A percentile compares a stretch with the other conserved stretches of the same genome.
Conservation (phyloP, 2,113 vertebrate species). For the Alligator mississippiensis region DNA sequence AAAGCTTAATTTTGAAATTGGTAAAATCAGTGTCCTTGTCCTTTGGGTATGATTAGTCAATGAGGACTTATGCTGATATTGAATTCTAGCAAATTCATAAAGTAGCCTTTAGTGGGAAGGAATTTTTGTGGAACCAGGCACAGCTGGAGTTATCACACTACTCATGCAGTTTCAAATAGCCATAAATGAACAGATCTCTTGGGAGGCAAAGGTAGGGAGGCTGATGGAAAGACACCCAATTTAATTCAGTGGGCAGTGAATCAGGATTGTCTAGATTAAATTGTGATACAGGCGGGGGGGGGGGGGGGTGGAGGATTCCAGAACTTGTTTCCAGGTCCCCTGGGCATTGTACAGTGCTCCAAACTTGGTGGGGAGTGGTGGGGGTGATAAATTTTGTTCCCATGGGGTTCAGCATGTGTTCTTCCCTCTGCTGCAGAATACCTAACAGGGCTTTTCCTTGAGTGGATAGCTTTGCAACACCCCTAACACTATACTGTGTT, state of each 20-base stretch:
- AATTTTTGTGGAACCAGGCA: neutral
- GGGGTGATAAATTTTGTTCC: neutral
- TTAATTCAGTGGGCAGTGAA: neutral
- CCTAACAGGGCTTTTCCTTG: neutral
- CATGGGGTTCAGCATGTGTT: neutral
- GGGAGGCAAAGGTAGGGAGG: neutral
- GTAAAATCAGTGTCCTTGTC: slow-evolving; percentile 14
- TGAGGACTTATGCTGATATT: neutral
- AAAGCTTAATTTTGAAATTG: slow-evolving; percentile 63
- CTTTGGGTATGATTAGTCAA: slow-evolving; percentile 30
- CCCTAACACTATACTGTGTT: neutral
- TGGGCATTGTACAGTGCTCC: neutral
- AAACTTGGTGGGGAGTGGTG: neutral
- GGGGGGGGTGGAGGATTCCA: neutral
- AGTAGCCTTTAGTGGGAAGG: neutral
- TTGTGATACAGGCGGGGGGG: neutral
- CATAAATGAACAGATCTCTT: neutral
- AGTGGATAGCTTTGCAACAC: neutral
- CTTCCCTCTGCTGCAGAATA: accelerated
- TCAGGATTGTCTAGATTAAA: neutral
- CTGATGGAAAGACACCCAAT: accelerated
- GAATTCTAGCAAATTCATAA: slow-evolving; percentile 12
- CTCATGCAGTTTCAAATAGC: neutral
- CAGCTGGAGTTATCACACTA: neutral
- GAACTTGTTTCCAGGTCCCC: neutral